Evolutionary conservation across 2,888 invertebrate species (phyloP).

Genomic region (Drosophila mimetica): DNA sequence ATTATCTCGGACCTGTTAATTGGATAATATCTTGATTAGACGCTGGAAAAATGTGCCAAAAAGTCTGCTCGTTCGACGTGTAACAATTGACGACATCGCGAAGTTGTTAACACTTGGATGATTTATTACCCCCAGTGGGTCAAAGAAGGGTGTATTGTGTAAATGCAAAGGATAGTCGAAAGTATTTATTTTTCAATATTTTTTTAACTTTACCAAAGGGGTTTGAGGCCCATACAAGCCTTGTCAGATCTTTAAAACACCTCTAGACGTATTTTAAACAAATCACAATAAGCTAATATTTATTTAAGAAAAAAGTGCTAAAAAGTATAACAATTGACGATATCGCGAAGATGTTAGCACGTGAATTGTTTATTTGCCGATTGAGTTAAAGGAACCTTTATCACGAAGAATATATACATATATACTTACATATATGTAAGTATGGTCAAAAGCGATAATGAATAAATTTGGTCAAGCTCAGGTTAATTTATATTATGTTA

Average conservation of each 20-base stretch:
- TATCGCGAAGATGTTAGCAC: slow-evolving; percentile 18
- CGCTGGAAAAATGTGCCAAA: slow-evolving; percentile 29
- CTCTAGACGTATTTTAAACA: neutral
- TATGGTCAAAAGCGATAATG: neutral
- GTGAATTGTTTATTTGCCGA: slow-evolving; percentile 5
- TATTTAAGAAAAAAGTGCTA: slow-evolving; percentile 12
- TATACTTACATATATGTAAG: neutral
- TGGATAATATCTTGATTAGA: slow-evolving; percentile 42
- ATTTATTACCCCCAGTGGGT: neutral
- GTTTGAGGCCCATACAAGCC: neutral
- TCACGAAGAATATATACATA: neutral
- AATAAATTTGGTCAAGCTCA: neutral
- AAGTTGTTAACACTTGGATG: slow-evolving; percentile 15
- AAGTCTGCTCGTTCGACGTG: slow-evolving; percentile 14
- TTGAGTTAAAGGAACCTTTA: neutral
- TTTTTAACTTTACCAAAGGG: too few species aligned
- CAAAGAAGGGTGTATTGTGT: neutral
- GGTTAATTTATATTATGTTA: neutral
- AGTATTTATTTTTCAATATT: neutral
- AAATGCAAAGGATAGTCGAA: too few species aligned
- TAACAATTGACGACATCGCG: slow-evolving; percentile 32
- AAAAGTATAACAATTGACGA: slow-evolving; percentile 19
- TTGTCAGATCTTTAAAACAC: neutral
- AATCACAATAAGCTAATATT: slow-evolving; percentile 5
- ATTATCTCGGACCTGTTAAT: slow-evolving; percentile 53